Evolutionary conservation across 2,888 invertebrate genomes (phyloP).

Genomic region (Celastrina argiolus): DNA sequence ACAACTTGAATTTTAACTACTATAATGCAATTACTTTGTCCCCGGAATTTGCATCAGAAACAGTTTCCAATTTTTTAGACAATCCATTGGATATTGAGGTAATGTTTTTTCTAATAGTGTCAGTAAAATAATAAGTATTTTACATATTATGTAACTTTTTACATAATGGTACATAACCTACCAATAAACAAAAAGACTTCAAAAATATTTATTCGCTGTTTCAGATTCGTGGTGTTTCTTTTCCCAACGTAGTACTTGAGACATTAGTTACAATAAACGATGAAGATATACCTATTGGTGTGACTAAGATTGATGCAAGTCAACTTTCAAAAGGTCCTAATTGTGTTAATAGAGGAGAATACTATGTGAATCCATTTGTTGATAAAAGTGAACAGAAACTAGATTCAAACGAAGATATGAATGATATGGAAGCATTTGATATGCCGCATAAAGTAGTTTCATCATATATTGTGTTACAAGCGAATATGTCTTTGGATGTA

Average conservation of each 20-base stretch:
- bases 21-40: constrained; percentile 46
- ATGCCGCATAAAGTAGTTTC: constrained; percentile 45
- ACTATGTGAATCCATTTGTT: constrained; percentile 52
- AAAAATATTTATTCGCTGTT: not conserved
- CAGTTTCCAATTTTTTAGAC: constrained; percentile 46
- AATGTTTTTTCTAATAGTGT: not conserved
- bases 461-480: constrained; percentile 47
- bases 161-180: too few species aligned
- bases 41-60: constrained; percentile 35
- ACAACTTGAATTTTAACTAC: constrained; percentile 46
- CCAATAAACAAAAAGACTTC: not conserved
- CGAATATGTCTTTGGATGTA: constrained; percentile 62
- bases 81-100: constrained; percentile 49
- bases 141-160: too few species aligned
- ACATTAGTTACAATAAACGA: constrained; percentile 30
- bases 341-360: constrained; percentile 52
- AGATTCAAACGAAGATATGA: constrained; percentile 40
- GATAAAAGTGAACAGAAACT: constrained; percentile 23
- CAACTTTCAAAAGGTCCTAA: constrained; percentile 47
- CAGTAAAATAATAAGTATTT: not conserved
- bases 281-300: constrained; percentile 52
- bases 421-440: constrained; percentile 19
- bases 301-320: constrained; percentile 54
- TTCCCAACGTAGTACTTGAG: not conserved
- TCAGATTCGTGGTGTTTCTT: not conserved